Evolutionary conservation across 2,113 vertebrate species (phyloP).

Genomic region (Porphyrio hochstetteri): DNA sequence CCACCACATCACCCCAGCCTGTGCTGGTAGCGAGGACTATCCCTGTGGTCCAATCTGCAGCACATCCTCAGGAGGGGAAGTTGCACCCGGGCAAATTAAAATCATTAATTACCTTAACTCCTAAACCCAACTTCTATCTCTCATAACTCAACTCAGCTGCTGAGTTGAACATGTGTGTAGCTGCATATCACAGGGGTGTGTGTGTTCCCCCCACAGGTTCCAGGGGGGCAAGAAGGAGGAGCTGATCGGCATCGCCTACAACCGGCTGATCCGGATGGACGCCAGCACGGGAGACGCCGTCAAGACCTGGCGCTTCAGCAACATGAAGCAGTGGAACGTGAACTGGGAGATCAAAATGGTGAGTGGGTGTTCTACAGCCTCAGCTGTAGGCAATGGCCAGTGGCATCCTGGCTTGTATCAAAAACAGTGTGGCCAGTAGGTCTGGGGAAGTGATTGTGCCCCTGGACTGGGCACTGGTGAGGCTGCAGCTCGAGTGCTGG

Average conservation of each 20-base stretch:
- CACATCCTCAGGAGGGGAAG: background rate
- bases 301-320: slow-evolving; percentile 98
- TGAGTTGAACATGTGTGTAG: background rate
- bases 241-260: slow-evolving; percentile 97
- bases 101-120: background rate
- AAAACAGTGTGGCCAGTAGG: no score
- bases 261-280: slow-evolving; percentile 95
- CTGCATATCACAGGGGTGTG: background rate
- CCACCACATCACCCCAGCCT: no score
- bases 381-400: no score
- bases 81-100: fast-evolving
- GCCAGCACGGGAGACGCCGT: slow-evolving; percentile 92
- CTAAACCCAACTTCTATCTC: fast-evolving
- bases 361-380: background rate
- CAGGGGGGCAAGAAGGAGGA: slow-evolving; percentile 97
- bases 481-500: no score
- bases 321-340: slow-evolving; percentile 99
- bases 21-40: no score
- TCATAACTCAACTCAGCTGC: background rate
- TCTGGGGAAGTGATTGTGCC: no score
- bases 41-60: no score
- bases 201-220: slow-evolving; percentile 78
- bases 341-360: slow-evolving; percentile 99
- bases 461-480: no score
- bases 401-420: no score